Evolutionary conservation across 2,113 vertebrate genomes (phyloP), one percentile per base, ranked within the genome.

Genomic region (Sciurus niger): DNA sequence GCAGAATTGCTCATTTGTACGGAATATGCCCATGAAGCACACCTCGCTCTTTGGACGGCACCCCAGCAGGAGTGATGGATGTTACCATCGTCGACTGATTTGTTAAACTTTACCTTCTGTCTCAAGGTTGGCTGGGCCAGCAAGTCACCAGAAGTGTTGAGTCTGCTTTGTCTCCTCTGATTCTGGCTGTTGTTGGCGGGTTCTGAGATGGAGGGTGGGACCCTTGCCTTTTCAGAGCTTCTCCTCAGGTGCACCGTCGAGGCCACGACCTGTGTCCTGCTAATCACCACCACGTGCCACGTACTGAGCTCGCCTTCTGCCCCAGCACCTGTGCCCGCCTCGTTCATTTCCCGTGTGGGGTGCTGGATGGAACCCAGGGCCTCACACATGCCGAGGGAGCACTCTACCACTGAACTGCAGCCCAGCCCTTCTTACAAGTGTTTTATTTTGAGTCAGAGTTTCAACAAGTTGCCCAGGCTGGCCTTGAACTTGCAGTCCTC

Each of bases 101-200:
- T 16, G 28, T 1, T 74, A 6, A 9, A 10, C 63, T 58, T 63
- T 63, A 9, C 4, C 4, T 53, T 48, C 22, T 55, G 32, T 34
- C 32, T 48, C 32, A 6, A 11, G 34, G 53, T 34, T 2, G 10
- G 0, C 25, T 34, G 0, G 7, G 17, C 43, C 48, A 72, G 7
- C 43, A 9, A 68, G 12, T 40, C 18, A 40, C 8, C 16, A 37
- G 90, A 89, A 37, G 43, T 74, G 14, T 0, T 24, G 73, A 90
- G 13, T 46, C 40, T 68, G 17, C 40, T 34, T 30, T 40, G 11
- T 20, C 48, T 20, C 0, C 2, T 65, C 2, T 37, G 63, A 51
- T 84, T 78, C 48, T 74, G 51, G 34, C 22, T 32, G 10, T 87
- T 68, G 18, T 25, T 40, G 40, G 37, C 70, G 32, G 34, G 60